These are phyloP conservation scores for Harpagifer antarcticus DNA, from an alignment of 2,797 vertebrate genomes.

Conservation along the genomic window DNA sequence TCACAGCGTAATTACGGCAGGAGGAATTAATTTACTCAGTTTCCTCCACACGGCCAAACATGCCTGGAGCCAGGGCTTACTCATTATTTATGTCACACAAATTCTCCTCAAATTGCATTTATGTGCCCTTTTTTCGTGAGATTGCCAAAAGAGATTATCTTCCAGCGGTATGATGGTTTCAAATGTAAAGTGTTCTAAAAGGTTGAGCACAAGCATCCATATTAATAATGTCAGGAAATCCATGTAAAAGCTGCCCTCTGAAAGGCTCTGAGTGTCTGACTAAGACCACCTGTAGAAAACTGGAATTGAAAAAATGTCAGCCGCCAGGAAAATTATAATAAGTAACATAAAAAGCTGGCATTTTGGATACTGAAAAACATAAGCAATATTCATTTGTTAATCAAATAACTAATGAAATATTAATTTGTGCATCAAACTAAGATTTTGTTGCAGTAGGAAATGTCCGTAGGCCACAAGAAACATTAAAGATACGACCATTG, in stretches of 20 bases:
- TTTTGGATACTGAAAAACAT: background rate
- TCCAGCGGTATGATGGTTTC: slow-evolving; percentile 49
- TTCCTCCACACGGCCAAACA: slow-evolving; percentile 62
- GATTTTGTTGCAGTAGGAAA: background rate
- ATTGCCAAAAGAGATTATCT: slow-evolving; percentile 63
- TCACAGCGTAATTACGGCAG: slow-evolving; percentile 69
- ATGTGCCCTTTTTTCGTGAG: slow-evolving; percentile 60
- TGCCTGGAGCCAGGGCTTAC: slow-evolving; percentile 69
- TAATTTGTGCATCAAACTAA: background rate
- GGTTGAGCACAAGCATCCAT: slow-evolving; percentile 16
- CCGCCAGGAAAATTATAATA: too few species aligned
- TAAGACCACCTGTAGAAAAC: background rate
- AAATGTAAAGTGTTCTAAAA: slow-evolving; percentile 37
- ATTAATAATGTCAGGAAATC: slow-evolving; percentile 27
- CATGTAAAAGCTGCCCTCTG: background rate
- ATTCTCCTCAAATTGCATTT: slow-evolving; percentile 68
- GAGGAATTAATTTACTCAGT: slow-evolving; percentile 67
- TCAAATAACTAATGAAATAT: background rate
- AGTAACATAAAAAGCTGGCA: background rate
- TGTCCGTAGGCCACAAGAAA: background rate
- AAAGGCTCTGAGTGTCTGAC: background rate
- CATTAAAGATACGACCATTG: slow-evolving; percentile 5
- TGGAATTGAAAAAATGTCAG: background rate
- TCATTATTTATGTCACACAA: slow-evolving; percentile 73
- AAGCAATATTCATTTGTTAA: background rate